phyloP scores from a whole-genome alignment of 2,797 vertebrate genomes.

The Eurystomus glaucurus region DNA sequence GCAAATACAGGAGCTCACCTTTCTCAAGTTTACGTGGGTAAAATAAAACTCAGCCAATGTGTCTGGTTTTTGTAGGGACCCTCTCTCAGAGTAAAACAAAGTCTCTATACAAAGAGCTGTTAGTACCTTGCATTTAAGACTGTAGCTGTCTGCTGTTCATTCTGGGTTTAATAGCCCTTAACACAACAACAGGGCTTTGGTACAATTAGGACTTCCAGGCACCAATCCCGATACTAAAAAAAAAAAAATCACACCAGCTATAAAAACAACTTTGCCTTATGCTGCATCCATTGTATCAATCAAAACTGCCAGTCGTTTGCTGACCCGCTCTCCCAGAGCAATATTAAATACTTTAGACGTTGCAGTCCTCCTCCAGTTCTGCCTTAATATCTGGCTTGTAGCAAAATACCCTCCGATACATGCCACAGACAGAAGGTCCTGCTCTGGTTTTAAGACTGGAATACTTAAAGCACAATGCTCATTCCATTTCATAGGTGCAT shows the following conservation, averaged over 20 bases:
- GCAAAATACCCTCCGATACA: constrained; percentile 9
- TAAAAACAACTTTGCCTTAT: not conserved
- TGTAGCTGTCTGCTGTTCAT: not conserved
- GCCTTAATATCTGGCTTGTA: not conserved
- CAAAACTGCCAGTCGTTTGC: not conserved
- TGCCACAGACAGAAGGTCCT: not conserved
- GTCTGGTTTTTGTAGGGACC: not conserved
- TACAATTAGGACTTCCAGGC: not conserved
- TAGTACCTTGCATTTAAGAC: not conserved
- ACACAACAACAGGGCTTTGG: not conserved
- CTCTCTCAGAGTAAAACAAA: not conserved
- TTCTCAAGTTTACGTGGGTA: rapidly evolving
- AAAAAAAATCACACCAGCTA: not conserved
- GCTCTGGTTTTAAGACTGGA: not conserved
- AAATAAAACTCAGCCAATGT: not conserved
- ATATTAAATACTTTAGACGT: not conserved
- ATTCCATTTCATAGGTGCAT: not conserved
- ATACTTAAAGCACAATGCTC: not conserved
- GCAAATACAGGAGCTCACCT: not conserved
- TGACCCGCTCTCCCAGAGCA: not conserved
- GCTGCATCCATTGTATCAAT: not conserved
- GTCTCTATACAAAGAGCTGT: not conserved
- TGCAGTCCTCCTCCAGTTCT: not conserved
- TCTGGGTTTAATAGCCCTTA: not conserved
- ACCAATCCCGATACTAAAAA: not conserved